Evolutionary conservation across 2,888 invertebrate species (phyloP).

Genomic region (Sericinus montela): DNA sequence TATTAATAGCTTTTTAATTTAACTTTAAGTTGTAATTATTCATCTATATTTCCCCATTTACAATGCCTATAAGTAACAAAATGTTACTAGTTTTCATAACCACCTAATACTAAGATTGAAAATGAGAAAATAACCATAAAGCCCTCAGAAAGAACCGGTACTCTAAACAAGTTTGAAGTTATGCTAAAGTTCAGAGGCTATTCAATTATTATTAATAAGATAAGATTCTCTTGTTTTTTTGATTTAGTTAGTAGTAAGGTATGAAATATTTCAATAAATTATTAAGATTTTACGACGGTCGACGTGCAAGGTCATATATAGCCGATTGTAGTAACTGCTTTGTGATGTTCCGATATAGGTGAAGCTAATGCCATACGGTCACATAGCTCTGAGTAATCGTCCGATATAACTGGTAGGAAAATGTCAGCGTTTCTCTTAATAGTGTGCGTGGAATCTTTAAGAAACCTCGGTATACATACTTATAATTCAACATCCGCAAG

Average conservation of each 20-base stretch:
- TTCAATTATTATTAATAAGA: constrained; percentile 29
- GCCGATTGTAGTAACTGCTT: constrained; percentile 20
- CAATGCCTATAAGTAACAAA: no score
- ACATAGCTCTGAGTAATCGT: constrained; percentile 41
- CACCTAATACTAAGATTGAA: no score
- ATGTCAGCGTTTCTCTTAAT: constrained; percentile 51
- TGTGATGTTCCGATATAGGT: constrained; percentile 40
- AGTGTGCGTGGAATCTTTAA: constrained; percentile 34
- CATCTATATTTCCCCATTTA: no score
- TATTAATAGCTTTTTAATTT: no score
- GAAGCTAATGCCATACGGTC: constrained; percentile 51
- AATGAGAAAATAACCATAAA: constrained; percentile 21
- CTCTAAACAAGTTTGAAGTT: constrained; percentile 30
- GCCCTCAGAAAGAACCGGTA: constrained; percentile 28
- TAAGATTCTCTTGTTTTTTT: constrained; percentile 22
- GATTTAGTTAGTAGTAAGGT: constrained; percentile 1
- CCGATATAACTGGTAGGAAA: constrained; percentile 41
- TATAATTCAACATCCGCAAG: constrained; percentile 21
- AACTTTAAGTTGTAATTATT: no score
- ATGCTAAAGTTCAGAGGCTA: constrained; percentile 46
- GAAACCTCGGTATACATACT: constrained; percentile 22
- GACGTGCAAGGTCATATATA: constrained; percentile 5
- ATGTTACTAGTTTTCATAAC: no score
- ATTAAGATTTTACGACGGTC: constrained; percentile 12
- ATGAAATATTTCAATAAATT: constrained; percentile 18